These are phyloP conservation scores for Myrmophylax atrothorax DNA, from an alignment of 2,113 vertebrate species.

Conservation along the genomic window DNA sequence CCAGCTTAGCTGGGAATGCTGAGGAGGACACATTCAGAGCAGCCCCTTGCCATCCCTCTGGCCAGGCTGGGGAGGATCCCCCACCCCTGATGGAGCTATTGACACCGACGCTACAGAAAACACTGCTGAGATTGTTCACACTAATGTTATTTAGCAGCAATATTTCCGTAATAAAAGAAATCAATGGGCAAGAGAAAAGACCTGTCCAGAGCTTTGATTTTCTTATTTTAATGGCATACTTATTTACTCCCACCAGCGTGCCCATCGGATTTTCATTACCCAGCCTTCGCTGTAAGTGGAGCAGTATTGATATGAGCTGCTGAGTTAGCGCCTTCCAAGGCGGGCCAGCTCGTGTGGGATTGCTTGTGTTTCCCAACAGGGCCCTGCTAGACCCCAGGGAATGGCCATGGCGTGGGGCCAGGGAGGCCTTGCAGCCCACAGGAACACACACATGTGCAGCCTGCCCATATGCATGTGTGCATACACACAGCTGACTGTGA, in stretches of 20 bases:
- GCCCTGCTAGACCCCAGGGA: neutral
- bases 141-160: slow-evolving; percentile 81
- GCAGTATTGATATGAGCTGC: slow-evolving; percentile 71
- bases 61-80: neutral
- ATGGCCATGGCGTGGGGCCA: neutral
- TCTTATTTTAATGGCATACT: slow-evolving; percentile 79
- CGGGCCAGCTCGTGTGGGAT: neutral
- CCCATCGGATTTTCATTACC: slow-evolving; percentile 76
- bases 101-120: slow-evolving; percentile 55
- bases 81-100: slow-evolving; percentile 29
- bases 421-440: rapidly evolving
- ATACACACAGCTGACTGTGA: neutral
- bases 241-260: slow-evolving; percentile 75
- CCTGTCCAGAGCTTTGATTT: slow-evolving; percentile 75
- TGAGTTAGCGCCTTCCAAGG: slow-evolving; percentile 67
- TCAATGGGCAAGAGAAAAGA: slow-evolving; percentile 77
- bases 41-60: rapidly evolving
- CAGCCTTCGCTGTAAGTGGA: slow-evolving; percentile 73
- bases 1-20: too few species aligned
- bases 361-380: neutral
- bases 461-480: rapidly evolving
- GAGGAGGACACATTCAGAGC: neutral
- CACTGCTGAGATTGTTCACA: slow-evolving; percentile 75
- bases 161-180: slow-evolving; percentile 79
- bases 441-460: rapidly evolving